Evolutionary conservation across 2,113 vertebrate genomes (phyloP), one percentile per base, ranked within the genome.

Genomic region (Rafetus swinhoei): DNA sequence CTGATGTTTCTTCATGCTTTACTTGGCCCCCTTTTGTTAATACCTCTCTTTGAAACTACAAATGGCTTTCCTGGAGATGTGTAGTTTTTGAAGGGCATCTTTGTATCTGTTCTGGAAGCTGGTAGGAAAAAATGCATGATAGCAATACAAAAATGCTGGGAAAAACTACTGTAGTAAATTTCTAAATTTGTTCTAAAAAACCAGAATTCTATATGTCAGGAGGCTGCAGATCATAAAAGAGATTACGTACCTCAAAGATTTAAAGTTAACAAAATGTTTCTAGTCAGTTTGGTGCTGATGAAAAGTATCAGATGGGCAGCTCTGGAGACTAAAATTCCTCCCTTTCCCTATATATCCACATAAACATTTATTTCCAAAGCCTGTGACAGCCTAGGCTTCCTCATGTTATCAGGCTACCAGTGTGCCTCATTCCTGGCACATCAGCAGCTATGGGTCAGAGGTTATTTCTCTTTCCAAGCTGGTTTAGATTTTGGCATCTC

Each of bases 1-100:
- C 94, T 97, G 94, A 94, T 97, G 92, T 96, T 93, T 93, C 97
- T 97, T 95, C 91, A 90, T 97, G 94, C 96, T 96, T 97, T 97
- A 93, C 65, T 93, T 93, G 0, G 79, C 81, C 93, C 81, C 91
- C 95, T 97, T 93, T 93, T 95, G 95, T 95, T 92, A 94, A 93
- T 93, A 93, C 85, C 83, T 96, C 86, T n/a, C 91, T 96, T 79
- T 93, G 91, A 60, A 96, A 93, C 86, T 92, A 79, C 60, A 97
- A 95, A 95, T 88, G 95, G 83, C 88, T 97, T 93, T 90, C 95
- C 94, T 83, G 96, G 93, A 91, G 93, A 92, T 88, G 80, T 83
- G 87, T 3, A 50, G 90, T 93, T 95, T 95, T 57, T 93, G 86
- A 88, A 81, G 22, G 81, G 60, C 88, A 95, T 89, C 94, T 79